A percentile compares a stretch with the other conserved stretches of the same genome.
These are phyloP conservation scores for Eristalis tenax DNA, from an alignment of 2,888 invertebrate species.

Conservation along the genomic window DNA sequence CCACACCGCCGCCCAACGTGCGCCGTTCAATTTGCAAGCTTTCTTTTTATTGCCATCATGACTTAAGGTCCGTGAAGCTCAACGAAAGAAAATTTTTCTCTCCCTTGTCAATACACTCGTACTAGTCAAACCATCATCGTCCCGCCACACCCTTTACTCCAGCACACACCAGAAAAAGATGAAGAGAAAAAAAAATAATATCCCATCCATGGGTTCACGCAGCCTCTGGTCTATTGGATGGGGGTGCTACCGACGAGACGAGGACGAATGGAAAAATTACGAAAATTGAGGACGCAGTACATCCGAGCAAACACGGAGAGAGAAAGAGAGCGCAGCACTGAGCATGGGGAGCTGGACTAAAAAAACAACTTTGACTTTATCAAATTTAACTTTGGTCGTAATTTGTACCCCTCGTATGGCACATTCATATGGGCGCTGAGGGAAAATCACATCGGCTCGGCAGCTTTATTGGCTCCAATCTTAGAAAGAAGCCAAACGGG, in stretches of 20 bases:
- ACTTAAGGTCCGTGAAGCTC: conserved; percentile 70
- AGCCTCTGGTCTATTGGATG: conserved; percentile 40
- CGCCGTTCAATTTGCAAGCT: conserved; percentile 68
- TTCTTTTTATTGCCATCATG: conserved; percentile 69
- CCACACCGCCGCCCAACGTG: conserved; percentile 39
- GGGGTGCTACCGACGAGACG: conserved; percentile 12
- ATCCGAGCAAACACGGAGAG: conserved; percentile 40
- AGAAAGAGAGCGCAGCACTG: background rate
- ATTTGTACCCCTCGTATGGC: conserved; percentile 58
- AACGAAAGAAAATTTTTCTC: conserved; percentile 61
- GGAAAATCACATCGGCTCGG: conserved; percentile 62
- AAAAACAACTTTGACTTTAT: conserved; percentile 69
- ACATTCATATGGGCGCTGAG: conserved; percentile 49
- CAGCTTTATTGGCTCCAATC: conserved; percentile 70
- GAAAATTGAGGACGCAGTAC: conserved; percentile 57
- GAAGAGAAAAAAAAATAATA: background rate
- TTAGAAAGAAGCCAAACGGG: conserved; percentile 57
- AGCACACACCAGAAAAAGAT: background rate
- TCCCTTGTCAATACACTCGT: conserved; percentile 55
- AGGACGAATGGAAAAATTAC: conserved; percentile 43
- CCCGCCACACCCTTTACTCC: conserved; percentile 29
- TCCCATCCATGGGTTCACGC: conserved; percentile 35
- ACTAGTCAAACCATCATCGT: conserved; percentile 28
- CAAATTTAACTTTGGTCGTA: conserved; percentile 72
- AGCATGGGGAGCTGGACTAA: background rate